Conservation (phyloP, 30 jellyfish, hydroid and myxozoan genomes). For the Phacellophora camtschatica region DNA sequence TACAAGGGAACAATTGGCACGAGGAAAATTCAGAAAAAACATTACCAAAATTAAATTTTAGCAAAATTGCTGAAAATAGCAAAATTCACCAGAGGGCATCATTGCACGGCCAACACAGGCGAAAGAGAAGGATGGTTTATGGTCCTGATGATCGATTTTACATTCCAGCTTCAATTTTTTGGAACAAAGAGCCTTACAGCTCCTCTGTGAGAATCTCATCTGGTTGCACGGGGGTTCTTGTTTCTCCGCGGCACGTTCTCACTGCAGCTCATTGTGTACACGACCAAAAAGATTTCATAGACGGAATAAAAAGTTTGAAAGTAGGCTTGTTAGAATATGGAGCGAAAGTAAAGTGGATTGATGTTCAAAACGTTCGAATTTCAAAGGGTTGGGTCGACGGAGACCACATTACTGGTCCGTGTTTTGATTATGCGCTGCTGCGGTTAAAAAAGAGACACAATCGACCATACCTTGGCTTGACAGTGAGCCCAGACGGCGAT, state of each 20-base stretch:
- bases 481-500: slow-evolving; percentile 83
- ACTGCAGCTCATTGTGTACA: slow-evolving; percentile 99
- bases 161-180: slow-evolving; percentile 79
- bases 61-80: background rate
- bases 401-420: slow-evolving; percentile 83
- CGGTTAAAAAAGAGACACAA: slow-evolving; percentile 64
- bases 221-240: slow-evolving; percentile 96
- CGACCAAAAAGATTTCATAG: slow-evolving; percentile 89
- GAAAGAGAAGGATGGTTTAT: slow-evolving; percentile 72
- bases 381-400: slow-evolving; percentile 99
- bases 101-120: slow-evolving; percentile 13
- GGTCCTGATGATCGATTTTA: slow-evolving; percentile 91
- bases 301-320: slow-evolving; percentile 75
- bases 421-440: slow-evolving; percentile 91
- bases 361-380: slow-evolving; percentile 72
- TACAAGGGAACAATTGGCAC: background rate
- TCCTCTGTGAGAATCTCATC: slow-evolving; percentile 87
- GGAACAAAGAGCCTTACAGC: slow-evolving; percentile 88
- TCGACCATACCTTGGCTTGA: slow-evolving; percentile 77
- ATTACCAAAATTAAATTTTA: background rate
- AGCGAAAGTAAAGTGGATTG: slow-evolving; percentile 60
- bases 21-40: background rate
- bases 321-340: slow-evolving; percentile 76
- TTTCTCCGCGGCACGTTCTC: slow-evolving; percentile 98
- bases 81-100: no score